These are phyloP conservation scores for Hofmannophila pseudospretella DNA, from an alignment of 2,888 invertebrate genomes.

Conservation along the genomic window DNA sequence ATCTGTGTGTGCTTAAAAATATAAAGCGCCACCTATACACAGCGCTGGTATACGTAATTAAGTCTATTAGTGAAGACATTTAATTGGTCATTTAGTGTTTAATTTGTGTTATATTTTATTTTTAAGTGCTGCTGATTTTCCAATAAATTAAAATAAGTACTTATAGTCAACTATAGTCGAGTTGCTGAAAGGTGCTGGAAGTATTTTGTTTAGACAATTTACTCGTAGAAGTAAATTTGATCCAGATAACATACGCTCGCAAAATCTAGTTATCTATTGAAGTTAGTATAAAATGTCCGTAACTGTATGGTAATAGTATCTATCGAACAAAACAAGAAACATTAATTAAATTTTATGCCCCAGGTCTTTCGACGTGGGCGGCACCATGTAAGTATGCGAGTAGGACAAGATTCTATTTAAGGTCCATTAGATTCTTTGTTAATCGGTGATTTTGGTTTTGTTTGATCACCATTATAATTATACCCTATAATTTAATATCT, in stretches of 20 bases:
- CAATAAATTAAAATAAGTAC: too few relatives aligned
- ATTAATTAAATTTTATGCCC: slow-evolving; percentile 56
- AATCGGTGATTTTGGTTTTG: slow-evolving; percentile 13
- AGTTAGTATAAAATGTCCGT: slow-evolving; percentile 34
- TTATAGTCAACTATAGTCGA: too few relatives aligned
- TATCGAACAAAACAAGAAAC: slow-evolving; percentile 40
- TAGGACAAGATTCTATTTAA: slow-evolving; percentile 64
- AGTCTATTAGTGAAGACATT: too few relatives aligned
- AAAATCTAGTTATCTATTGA: background rate
- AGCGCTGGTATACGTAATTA: too few relatives aligned
- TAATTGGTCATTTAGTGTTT: too few relatives aligned
- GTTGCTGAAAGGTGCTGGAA: too few relatives aligned
- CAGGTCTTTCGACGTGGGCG: slow-evolving; percentile 45
- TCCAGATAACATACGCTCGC: background rate
- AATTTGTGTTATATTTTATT: too few relatives aligned
- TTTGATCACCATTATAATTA: background rate
- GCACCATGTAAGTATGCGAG: slow-evolving; percentile 39
- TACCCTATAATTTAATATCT: background rate
- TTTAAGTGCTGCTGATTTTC: too few relatives aligned
- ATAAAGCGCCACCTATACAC: too few relatives aligned
- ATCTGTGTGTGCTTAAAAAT: too few relatives aligned
- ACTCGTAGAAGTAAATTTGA: too few relatives aligned
- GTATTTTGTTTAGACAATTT: too few relatives aligned
- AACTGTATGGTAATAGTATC: slow-evolving; percentile 55
- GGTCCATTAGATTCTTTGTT: slow-evolving; percentile 41